Percentiles rank a stretch among this genome's conserved stretches.
phyloP scores from a whole-genome alignment of 2,888 invertebrate genomes.

The Helleia helle region DNA sequence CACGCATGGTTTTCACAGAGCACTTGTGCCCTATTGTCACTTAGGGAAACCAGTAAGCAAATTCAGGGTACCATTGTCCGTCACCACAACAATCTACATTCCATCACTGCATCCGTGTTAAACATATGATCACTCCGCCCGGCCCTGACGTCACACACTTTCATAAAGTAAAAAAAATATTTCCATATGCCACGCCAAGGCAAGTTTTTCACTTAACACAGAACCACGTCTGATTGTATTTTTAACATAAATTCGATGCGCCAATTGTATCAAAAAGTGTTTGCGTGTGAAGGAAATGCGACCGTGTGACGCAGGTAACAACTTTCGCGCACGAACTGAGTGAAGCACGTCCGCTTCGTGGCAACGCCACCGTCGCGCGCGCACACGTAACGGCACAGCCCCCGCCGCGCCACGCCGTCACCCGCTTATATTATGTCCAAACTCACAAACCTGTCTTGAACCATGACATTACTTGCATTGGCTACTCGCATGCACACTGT shows the following conservation, averaged over 20 bases:
- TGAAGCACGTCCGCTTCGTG: slow-evolving; percentile 72
- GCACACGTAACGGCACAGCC: slow-evolving; percentile 57
- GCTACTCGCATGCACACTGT: not conserved
- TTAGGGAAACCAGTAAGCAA: slow-evolving; percentile 45
- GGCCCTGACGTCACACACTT: slow-evolving; percentile 70
- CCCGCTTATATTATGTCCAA: slow-evolving; percentile 21
- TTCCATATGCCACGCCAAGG: slow-evolving; percentile 21
- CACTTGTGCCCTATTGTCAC: slow-evolving; percentile 55
- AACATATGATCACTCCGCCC: slow-evolving; percentile 68
- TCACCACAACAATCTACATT: slow-evolving; percentile 67
- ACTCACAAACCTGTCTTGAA: slow-evolving; percentile 34
- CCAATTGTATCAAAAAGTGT: slow-evolving; percentile 35
- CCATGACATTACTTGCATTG: slow-evolving; percentile 21
- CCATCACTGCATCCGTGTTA: slow-evolving; percentile 72
- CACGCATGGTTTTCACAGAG: slow-evolving; percentile 74
- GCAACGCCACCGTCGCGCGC: slow-evolving; percentile 44
- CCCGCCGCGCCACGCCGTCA: slow-evolving; percentile 37
- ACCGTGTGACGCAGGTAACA: slow-evolving; percentile 65
- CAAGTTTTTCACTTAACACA: slow-evolving; percentile 25
- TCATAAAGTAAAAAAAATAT: slow-evolving; percentile 58
- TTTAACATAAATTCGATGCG: slow-evolving; percentile 40
- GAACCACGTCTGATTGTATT: slow-evolving; percentile 30
- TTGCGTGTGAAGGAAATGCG: slow-evolving; percentile 59
- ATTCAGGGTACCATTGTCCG: slow-evolving; percentile 55
- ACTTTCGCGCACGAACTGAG: slow-evolving; percentile 73